Conservation (phyloP, 2,113 vertebrate species). For the Osmerus mordax region DNA sequence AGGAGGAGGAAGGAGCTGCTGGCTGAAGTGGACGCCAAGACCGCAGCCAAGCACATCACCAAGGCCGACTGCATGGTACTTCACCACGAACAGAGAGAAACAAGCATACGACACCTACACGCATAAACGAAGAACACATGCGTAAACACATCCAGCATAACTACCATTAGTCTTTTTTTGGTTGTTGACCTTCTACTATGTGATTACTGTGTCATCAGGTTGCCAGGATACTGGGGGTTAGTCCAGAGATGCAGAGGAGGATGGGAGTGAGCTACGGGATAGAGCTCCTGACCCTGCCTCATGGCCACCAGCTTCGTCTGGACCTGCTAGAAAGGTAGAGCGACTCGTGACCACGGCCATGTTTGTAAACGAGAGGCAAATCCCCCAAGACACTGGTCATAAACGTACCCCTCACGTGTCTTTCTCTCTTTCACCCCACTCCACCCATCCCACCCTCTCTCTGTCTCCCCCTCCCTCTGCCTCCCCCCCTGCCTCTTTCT, state of each 20-base stretch:
- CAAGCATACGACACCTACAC: not conserved
- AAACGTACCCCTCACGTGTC: too few species aligned
- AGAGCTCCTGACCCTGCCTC: constrained; percentile 93
- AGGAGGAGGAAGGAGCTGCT: constrained; percentile 90
- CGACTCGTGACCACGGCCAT: not conserved
- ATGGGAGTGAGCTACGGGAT: constrained; percentile 92
- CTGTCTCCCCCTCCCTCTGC: not conserved
- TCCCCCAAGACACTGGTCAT: too few species aligned
- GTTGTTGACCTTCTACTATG: not conserved
- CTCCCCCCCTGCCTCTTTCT: not conserved
- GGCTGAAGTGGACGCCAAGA: constrained; percentile 79
- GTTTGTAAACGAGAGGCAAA: too few species aligned
- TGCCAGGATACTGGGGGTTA: constrained; percentile 85
- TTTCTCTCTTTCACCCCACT: too few species aligned
- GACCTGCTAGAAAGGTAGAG: constrained; percentile 92
- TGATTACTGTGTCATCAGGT: constrained; percentile 70
- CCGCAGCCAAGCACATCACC: constrained; percentile 86
- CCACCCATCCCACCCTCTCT: too few species aligned
- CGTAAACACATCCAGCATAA: not conserved
- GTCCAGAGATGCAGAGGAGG: constrained; percentile 80
- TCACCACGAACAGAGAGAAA: not conserved
- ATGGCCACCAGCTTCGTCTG: constrained; percentile 87
- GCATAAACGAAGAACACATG: not conserved
- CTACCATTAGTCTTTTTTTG: not conserved
- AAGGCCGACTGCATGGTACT: constrained; percentile 89